Evolutionary conservation across 2,113 vertebrate species (phyloP), one percentile per base, ranked within the genome.

Genomic region (Anseranas semipalmata): DNA sequence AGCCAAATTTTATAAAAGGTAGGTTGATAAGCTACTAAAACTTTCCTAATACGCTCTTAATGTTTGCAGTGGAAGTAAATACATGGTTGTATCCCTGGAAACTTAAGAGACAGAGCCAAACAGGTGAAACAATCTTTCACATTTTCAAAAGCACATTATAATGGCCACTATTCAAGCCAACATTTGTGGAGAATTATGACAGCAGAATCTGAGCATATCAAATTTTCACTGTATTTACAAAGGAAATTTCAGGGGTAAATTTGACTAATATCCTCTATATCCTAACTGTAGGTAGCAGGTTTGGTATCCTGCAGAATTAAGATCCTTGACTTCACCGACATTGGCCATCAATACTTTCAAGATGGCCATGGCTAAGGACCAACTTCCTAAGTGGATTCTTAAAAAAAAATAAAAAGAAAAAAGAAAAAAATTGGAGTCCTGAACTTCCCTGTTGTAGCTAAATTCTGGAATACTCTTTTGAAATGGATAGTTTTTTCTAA

Each of bases 321-420:
- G 13, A 53, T n/a, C 21, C 28, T 30, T 60, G 16, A 63, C 17
- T 55, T 72, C 35, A 65, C 24, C 48, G 24, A 25, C 22, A 59
- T 12, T 19, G 9, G 20, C 5, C 24, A 52, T 25, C 12, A 63
- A 24, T 59, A 32, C 2, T 65, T 93, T 81, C 30, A 17, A 74
- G 33, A 70, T 52, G 20, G 32, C 12, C 20, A 28, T 0, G 0
- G 12, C 6, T 35, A 79, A 59, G 15, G 9, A 84, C 4, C 1
- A 56, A 6, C 33, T 80, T 72, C 52, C 43, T 52, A 27, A 55
- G 83, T 68, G 9, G 15, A 33, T 37, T 73, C 32, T 65, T 50
- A 50, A 50, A 50, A 50, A 43, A 89, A 80, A 76, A 9, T 10
- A 28, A 56, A 80, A 65, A 20, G 3, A 56, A 32, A 17, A 15